These are phyloP conservation scores for Crioceris asparagi DNA, from an alignment of 2,888 invertebrate genomes.

Conservation along the genomic window DNA sequence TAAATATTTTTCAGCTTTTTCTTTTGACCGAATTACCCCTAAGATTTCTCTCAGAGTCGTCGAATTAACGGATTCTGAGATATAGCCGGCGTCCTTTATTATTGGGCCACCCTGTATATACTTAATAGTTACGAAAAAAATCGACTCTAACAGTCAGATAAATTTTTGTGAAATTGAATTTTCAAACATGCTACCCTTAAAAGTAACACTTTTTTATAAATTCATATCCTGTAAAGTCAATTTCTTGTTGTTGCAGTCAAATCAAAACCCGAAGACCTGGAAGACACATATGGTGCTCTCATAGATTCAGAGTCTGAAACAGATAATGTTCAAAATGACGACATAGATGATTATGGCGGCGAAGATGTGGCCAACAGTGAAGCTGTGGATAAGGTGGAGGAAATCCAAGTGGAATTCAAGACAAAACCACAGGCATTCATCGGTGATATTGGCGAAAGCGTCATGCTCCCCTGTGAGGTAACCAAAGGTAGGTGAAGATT, in stretches of 20 bases:
- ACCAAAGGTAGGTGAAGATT: background rate
- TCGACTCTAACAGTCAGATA: too few relatives aligned
- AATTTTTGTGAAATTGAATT: too few relatives aligned
- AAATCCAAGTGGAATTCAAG: constrained; percentile 14
- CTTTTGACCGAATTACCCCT: too few relatives aligned
- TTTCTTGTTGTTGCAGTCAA: constrained; percentile 11
- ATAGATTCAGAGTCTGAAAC: constrained; percentile 12
- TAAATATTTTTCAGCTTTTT: too few relatives aligned
- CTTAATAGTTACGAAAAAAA: too few relatives aligned
- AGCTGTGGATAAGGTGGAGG: constrained; percentile 9
- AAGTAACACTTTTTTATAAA: too few relatives aligned
- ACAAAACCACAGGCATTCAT: constrained; percentile 23
- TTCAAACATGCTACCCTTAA: too few relatives aligned
- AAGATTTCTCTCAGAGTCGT: too few relatives aligned
- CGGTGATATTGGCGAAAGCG: constrained; percentile 27
- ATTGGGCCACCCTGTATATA: too few relatives aligned
- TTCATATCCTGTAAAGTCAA: too few relatives aligned
- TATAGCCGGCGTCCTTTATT: too few relatives aligned
- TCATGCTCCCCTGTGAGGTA: constrained; percentile 32
- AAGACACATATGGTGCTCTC: constrained; percentile 20
- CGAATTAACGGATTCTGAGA: too few relatives aligned
- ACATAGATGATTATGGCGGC: constrained; percentile 26
- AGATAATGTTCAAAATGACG: constrained; percentile 23
- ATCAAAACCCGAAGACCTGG: constrained; percentile 13
- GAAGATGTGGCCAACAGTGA: constrained; percentile 12